Percentiles rank a stretch among this genome's conserved stretches.
phyloP scores from a whole-genome alignment of 1,140 invertebrate species.

The Bombus confusus region DNA sequence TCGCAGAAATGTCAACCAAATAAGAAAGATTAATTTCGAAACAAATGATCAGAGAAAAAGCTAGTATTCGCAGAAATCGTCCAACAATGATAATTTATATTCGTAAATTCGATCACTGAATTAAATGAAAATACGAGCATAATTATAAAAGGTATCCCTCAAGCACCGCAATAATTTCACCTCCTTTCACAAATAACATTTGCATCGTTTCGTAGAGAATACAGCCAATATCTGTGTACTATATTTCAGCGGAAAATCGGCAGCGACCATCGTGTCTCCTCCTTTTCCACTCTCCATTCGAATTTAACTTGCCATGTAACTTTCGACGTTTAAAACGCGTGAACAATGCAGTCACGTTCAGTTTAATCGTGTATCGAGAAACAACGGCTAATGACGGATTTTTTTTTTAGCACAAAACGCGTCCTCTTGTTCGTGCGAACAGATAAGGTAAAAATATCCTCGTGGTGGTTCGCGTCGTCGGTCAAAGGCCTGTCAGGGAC shows the following conservation, averaged over 20 bases:
- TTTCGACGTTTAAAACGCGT: slow-evolving; percentile 1
- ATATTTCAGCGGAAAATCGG: background rate
- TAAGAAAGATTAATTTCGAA: background rate
- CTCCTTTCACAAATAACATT: background rate
- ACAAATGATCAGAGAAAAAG: background rate
- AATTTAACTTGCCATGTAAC: background rate
- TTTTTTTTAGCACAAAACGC: background rate
- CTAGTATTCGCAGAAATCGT: too few relatives aligned
- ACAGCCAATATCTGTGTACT: too few relatives aligned
- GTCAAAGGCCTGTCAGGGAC: slow-evolving; percentile 9
- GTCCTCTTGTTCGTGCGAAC: background rate
- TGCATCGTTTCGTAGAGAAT: background rate
- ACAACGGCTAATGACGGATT: background rate
- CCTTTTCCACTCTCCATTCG: background rate
- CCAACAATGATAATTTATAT: too few relatives aligned
- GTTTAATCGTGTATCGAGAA: slow-evolving; percentile 13
- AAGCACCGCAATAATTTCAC: background rate
- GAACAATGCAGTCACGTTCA: background rate
- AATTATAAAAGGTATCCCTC: background rate
- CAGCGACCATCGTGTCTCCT: background rate
- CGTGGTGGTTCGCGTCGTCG: slow-evolving; percentile 3
- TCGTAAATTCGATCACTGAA: too few relatives aligned
- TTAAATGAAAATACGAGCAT: too few relatives aligned
- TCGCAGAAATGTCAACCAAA: background rate
- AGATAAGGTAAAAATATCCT: slow-evolving; percentile 31